phyloP scores from a whole-genome alignment of 2,797 vertebrate species.

The Odontamblyopus lacepedii region DNA sequence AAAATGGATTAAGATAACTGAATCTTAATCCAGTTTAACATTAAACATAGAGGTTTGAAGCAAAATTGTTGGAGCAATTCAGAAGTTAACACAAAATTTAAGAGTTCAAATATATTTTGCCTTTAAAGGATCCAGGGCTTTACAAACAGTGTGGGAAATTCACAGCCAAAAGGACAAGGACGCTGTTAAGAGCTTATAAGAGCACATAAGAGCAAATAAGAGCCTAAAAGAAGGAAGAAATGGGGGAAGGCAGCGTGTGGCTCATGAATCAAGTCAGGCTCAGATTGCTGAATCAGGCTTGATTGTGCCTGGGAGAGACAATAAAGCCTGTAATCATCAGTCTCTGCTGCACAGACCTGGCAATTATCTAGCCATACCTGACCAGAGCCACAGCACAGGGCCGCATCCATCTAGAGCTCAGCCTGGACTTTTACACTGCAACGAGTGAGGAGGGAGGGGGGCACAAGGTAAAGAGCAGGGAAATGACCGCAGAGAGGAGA shows the following conservation, averaged over 20 bases:
- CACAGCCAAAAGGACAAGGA: constrained; percentile 15
- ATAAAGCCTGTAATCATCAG: constrained; percentile 84
- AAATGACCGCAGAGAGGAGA: constrained; percentile 15
- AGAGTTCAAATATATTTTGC: neutral
- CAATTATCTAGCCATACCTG: constrained; percentile 82
- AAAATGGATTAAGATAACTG: too few species aligned
- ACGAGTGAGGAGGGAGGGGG: constrained; percentile 53
- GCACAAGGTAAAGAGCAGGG: constrained; percentile 33
- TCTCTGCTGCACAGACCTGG: constrained; percentile 77
- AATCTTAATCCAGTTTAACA: neutral
- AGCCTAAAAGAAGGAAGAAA: constrained; percentile 38
- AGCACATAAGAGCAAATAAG: constrained; percentile 34
- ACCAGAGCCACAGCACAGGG: constrained; percentile 68
- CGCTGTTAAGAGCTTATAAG: constrained; percentile 42
- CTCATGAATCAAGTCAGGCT: constrained; percentile 81
- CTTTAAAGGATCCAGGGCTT: neutral
- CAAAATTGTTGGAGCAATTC: neutral
- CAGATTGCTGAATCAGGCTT: constrained; percentile 85
- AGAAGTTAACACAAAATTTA: neutral
- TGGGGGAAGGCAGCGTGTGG: constrained; percentile 42
- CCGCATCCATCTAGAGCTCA: constrained; percentile 70
- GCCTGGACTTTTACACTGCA: constrained; percentile 44
- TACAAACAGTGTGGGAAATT: constrained; percentile 3
- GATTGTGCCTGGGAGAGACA: constrained; percentile 86
- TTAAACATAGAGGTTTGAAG: neutral